These are phyloP conservation scores for Leucopsar rothschildi DNA, from an alignment of 2,113 vertebrate genomes.

Conservation along the genomic window DNA sequence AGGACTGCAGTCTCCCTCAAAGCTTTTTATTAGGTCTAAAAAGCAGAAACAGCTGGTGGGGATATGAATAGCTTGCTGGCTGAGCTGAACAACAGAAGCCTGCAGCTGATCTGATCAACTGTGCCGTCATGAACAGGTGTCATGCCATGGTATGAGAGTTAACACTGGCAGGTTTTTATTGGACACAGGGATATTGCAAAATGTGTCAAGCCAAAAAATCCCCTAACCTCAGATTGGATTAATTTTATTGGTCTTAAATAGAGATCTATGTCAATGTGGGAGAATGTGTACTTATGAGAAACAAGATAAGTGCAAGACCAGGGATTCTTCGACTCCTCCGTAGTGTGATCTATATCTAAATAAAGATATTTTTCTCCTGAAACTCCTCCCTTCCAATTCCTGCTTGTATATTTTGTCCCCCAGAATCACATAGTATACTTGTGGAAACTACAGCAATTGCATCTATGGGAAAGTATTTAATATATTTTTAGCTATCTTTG, in stretches of 20 bases:
- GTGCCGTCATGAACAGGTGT: constrained; percentile 59
- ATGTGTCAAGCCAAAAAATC: constrained; percentile 43
- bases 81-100: constrained; percentile 54
- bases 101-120: constrained; percentile 61
- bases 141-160: constrained; percentile 30
- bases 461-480: constrained; percentile 65
- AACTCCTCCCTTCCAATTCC: constrained; percentile 52
- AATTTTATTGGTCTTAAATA: constrained; percentile 48
- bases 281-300: constrained; percentile 30
- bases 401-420: background rate
- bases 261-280: constrained; percentile 10
- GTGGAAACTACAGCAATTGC: constrained; percentile 62
- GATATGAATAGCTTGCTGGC: constrained; percentile 68
- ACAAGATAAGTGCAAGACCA: constrained; percentile 31
- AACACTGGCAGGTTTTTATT: constrained; percentile 33
- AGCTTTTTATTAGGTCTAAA: constrained; percentile 61
- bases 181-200: constrained; percentile 35
- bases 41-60: constrained; percentile 66
- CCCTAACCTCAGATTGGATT: constrained; percentile 42
- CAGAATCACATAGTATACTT: constrained; percentile 31
- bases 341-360: constrained; percentile 20
- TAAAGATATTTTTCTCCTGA: constrained; percentile 42
- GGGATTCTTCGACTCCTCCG: constrained; percentile 6
- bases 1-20: constrained; percentile 28
- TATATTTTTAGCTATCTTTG: constrained; percentile 65